Evolutionary conservation across 1,140 invertebrate species (phyloP), one percentile per base, ranked within the genome.

Genomic region (Papilio dardanus): DNA sequence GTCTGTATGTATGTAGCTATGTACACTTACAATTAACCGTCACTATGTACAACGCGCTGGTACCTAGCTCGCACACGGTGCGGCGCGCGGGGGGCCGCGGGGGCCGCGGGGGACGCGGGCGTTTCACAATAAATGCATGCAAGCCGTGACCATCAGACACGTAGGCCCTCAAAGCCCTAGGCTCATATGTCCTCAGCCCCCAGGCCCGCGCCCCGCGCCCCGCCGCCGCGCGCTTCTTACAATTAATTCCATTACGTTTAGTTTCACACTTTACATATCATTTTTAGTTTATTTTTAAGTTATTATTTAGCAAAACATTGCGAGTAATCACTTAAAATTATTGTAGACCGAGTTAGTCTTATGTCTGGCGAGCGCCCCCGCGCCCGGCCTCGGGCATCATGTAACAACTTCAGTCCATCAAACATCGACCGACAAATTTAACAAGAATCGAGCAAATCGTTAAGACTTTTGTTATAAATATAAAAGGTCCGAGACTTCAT

Each of bases 1-100:
- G 58, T 76, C 79, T 76, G 78, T 88, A 91, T 92, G 83, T 90
- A 90, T 87, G 33, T 78, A 74, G 58, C 58, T 86, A 87, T 87
- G 78, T 87, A 89, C 86, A 84, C 58, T 40, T 82, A 78, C 76
- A 71, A 58, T 58, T 24, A 58, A 30, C 24, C 21, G 54, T 58
- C 54, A 58, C 54, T 82, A 83, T 77, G 80, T 76, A 65, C 76
- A 78, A 80, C 76, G 77, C 78, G 74, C 73, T 58, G 21, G 28
- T 28, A 30, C 54, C 54, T 58, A 58, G 4, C 54, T 14, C 21
- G 30, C 54, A 58, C 16, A 58, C 54, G 30, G 50, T 24, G 1
- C 54, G 4, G 54, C 33, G 42, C 67, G 65, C 65, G 74, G 50
- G 40, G 66, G 40, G 67, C 68, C 1, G 14, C 54, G 21, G 42